Evolutionary conservation across 2,888 invertebrate genomes (phyloP), one percentile per base, ranked within the genome.

Genomic region (Chymomyza caudatula): DNA sequence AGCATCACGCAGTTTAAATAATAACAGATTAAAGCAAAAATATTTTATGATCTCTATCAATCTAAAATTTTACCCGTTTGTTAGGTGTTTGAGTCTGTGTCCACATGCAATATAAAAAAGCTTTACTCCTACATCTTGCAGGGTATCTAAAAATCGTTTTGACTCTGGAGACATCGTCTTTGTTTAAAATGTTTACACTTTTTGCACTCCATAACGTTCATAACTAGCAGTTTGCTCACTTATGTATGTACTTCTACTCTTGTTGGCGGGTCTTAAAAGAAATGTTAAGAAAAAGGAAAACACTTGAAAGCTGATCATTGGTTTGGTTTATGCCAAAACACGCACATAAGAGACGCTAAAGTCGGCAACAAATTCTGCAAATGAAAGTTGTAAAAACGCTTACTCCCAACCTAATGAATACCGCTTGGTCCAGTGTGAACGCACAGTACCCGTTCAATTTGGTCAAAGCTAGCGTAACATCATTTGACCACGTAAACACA

Each of bases 381-480:
- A 81, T 82, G 83, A 81, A 81, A 81, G 85, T 82, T 81, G 73
- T 67, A 49, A 44, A 59, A 60, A 29, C 52, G 43, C 44, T 47
- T 49, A 23, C 53, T 13, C 4, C 3, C n/a, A 69, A 61, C 65
- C 44, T 60, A 66, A 54, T 63, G 63, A 58, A 67, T 66, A 65
- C 52, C 65, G 65, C 13, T 54, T 13, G 29, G 4, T 73, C 69
- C 56, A 65, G 42, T 70, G 70, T 47, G 57, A 44, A 56, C n/a
- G 11, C 15, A 71, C 51, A 65, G 60, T 77, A 68, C 65, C 63
- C 67, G 71, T 68, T 70, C 69, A 72, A 77, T 85, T 78, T 81
- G 80, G 83, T 74, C 81, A 85, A 74, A 74, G 73, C 79, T 79
- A 74, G 51, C 52, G 59, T 42, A 70, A 77, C 79, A 79, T 81